Percentiles rank a stretch among this genome's conserved stretches.
These are phyloP conservation scores for Benitochromis conjunctus DNA, from an alignment of 2,113 vertebrate species.

Conservation along the genomic window DNA sequence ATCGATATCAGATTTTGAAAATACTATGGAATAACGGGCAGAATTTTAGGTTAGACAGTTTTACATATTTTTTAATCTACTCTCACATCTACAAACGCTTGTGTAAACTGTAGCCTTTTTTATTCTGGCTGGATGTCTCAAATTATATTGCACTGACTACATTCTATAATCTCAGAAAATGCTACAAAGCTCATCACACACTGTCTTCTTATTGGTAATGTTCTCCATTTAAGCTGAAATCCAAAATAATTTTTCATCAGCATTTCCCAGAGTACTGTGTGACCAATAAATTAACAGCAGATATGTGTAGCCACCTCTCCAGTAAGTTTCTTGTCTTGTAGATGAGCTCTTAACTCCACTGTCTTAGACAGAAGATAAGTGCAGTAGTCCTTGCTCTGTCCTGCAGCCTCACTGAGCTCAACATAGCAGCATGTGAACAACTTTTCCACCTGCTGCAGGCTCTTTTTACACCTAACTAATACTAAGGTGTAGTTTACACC, in stretches of 20 bases:
- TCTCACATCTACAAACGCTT: neutral
- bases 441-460: fast-evolving
- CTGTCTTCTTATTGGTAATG: neutral
- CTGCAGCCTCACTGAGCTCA: neutral
- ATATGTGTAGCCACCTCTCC: neutral
- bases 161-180: neutral
- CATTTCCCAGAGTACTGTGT: neutral
- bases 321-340: neutral
- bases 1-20: neutral
- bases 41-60: neutral
- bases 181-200: neutral
- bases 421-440: neutral
- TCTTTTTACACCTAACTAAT: neutral
- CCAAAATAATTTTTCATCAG: neutral
- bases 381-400: neutral
- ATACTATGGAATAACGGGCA: neutral
- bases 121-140: neutral
- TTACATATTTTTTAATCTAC: neutral
- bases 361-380: neutral
- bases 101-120: neutral
- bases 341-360: fast-evolving
- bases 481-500: neutral
- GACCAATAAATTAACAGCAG: neutral
- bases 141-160: neutral
- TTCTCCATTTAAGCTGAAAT: fast-evolving